Conservation (phyloP, 2,113 vertebrate species). For the Neofelis nebulosa region DNA sequence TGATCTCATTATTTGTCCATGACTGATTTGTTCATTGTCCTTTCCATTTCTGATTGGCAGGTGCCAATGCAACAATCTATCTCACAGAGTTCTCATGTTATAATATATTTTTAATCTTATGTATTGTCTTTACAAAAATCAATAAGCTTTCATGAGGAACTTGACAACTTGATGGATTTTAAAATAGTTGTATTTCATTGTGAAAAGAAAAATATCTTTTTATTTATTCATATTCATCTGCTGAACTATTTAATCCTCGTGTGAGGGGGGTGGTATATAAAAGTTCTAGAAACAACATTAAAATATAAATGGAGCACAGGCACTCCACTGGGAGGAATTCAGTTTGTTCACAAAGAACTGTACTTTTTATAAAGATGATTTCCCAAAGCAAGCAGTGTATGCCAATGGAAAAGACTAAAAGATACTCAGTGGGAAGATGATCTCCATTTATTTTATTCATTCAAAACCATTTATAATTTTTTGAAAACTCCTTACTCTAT, state of each 20-base stretch:
- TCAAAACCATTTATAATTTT: slow-evolving; percentile 58
- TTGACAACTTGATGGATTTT: slow-evolving; percentile 37
- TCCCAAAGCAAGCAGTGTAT: slow-evolving; percentile 26
- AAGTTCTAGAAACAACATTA: slow-evolving; percentile 34
- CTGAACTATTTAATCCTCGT: neutral
- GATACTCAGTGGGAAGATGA: neutral
- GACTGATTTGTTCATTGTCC: neutral
- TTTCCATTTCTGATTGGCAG: slow-evolving; percentile 20
- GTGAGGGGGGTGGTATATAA: neutral
- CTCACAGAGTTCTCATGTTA: neutral
- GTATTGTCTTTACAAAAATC: slow-evolving; percentile 18
- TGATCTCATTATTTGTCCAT: neutral
- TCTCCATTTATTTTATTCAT: slow-evolving; percentile 49
- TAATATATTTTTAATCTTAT: neutral
- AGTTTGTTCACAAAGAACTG: slow-evolving; percentile 45
- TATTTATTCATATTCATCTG: slow-evolving; percentile 46
- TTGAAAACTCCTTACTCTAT: neutral
- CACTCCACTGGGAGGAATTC: slow-evolving; percentile 19
- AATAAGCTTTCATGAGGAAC: neutral
- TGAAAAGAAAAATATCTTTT: slow-evolving; percentile 10
- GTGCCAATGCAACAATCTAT: neutral
- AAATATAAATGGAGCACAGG: slow-evolving; percentile 64
- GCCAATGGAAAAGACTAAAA: slow-evolving; percentile 35
- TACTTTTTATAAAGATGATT: slow-evolving; percentile 49
- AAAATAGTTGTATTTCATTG: slow-evolving; percentile 42